Evolutionary conservation across 2,113 vertebrate species (phyloP), one percentile per base, ranked within the genome.

Genomic region (Motacilla alba): DNA sequence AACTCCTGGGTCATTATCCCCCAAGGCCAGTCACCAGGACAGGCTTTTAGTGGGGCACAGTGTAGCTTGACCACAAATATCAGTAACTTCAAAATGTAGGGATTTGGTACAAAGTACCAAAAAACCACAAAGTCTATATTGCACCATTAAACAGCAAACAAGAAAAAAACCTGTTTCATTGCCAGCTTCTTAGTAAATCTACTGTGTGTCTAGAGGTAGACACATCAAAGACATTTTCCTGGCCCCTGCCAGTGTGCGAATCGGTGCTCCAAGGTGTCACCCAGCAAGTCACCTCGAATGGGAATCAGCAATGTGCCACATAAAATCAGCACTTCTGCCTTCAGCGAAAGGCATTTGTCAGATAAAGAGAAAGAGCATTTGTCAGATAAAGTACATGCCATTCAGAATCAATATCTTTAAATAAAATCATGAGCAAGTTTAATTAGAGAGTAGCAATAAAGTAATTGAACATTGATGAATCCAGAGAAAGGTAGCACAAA

Each of bases 161-260:
- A 89, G 84, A 11, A 46, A 63, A 85, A 80, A 60, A 58, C 37
- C 13, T 0, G 35, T 82, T 49, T 41, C 12, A 10, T 22, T 63
- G 26, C 50, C 47, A 86, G 44, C 21, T 90, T 83, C 63, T 80
- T 15, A 86, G 52, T 77, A 89, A 89, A 92, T 74, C 23, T 69
- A 7, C 30, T 33, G 20, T 15, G 10, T 77, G 7, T 74, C 39
- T 73, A 43, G 47, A 74, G 20, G 21, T 5, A 84, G 52, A 55
- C 13, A 58, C 16, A 50, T 46, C 43, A 83, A 72, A 70, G 14
- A 13, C 8, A 21, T 35, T 59, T 66, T 83, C 43, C 59, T 80
- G 59, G 44, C 21, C 37, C 1, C 1, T 41, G 31, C 15, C 27
- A 18, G 1, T 50, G 46, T 52, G 46, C 6, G 0, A 62, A n/a